phyloP scores from a whole-genome alignment of 2,888 invertebrate species.

The Xylocampa areola region DNA sequence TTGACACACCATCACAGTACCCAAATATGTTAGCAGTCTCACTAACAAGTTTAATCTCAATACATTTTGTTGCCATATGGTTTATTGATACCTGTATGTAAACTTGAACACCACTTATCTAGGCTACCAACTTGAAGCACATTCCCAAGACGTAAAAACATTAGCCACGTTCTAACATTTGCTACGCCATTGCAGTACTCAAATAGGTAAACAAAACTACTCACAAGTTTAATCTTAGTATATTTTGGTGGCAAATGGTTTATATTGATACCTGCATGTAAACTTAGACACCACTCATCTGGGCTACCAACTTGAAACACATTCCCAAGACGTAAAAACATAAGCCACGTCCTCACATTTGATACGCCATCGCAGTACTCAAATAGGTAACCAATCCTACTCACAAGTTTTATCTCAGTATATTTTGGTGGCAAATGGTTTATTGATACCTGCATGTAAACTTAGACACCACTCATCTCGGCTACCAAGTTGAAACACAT shows the following conservation, averaged over 20 bases:
- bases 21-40: slow-evolving; percentile 55
- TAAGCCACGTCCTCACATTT: slow-evolving; percentile 20
- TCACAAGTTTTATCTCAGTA: slow-evolving; percentile 57
- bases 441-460: slow-evolving; percentile 7
- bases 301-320: slow-evolving; percentile 21
- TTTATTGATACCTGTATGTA: neutral
- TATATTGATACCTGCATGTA: too few species aligned
- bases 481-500: slow-evolving; percentile 21
- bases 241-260: too few species aligned
- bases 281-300: slow-evolving; percentile 20
- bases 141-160: slow-evolving; percentile 25
- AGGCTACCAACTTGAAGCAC: slow-evolving; percentile 16
- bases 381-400: slow-evolving; percentile 55
- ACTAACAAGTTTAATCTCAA: slow-evolving; percentile 58
- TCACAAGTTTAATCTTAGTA: slow-evolving; percentile 64
- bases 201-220: slow-evolving; percentile 55
- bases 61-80: slow-evolving; percentile 20
- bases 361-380: slow-evolving; percentile 28
- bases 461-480: slow-evolving; percentile 14
- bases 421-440: slow-evolving; percentile 20
- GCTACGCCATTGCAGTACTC: slow-evolving; percentile 27
- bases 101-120: slow-evolving; percentile 20
- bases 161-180: slow-evolving; percentile 19
- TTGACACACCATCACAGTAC: slow-evolving; percentile 28
- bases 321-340: slow-evolving; percentile 21